phyloP scores from a whole-genome alignment of 2,888 invertebrate species.

The Drosophila limbata region DNA sequence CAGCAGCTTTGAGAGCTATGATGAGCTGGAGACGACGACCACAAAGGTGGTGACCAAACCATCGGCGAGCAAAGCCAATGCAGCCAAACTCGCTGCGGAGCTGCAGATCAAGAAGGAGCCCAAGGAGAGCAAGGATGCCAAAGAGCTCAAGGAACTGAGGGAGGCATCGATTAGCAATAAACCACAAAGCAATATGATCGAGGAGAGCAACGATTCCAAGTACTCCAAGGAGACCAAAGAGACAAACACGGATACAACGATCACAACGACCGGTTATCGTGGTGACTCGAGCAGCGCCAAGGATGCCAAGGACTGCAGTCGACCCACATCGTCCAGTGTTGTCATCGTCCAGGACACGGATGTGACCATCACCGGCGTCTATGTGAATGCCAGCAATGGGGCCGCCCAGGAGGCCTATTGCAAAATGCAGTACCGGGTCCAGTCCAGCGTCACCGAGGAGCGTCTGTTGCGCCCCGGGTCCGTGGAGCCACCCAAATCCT shows the following conservation, averaged over 20 bases:
- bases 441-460: constrained; percentile 94
- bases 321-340: constrained; percentile 87
- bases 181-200: constrained; percentile 72
- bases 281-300: constrained; percentile 79
- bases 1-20: constrained; percentile 84
- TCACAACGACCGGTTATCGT: constrained; percentile 76
- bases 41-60: constrained; percentile 10
- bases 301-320: constrained; percentile 82
- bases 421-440: constrained; percentile 95
- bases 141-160: constrained; percentile 36
- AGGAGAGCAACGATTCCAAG: constrained; percentile 83
- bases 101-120: constrained; percentile 49
- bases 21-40: constrained; percentile 67
- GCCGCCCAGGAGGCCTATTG: constrained; percentile 93
- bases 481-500: constrained; percentile 87
- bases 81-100: constrained; percentile 5
- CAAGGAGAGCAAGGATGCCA: constrained; percentile 39
- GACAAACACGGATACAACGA: constrained; percentile 82
- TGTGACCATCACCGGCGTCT: constrained; percentile 94
- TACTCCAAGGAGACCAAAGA: constrained; percentile 83
- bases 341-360: constrained; percentile 94
- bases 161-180: constrained; percentile 41
- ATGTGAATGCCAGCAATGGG: constrained; percentile 90
- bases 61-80: constrained; percentile 1
- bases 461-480: constrained; percentile 89